These are phyloP conservation scores for Scopus umbretta DNA, from an alignment of 2,113 vertebrate genomes.

Conservation along the genomic window DNA sequence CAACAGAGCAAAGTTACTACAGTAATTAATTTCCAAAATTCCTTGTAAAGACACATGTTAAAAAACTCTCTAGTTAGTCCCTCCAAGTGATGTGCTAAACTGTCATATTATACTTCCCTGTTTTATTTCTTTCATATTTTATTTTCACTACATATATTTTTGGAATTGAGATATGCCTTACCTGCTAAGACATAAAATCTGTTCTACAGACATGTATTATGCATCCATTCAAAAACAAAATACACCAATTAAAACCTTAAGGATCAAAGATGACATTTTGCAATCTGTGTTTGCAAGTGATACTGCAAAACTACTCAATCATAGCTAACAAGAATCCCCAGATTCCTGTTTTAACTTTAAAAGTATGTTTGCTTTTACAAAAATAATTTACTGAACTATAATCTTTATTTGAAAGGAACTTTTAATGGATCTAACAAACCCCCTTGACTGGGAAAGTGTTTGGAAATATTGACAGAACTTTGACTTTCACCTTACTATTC, in stretches of 20 bases:
- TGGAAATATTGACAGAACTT: background rate
- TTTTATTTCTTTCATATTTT: background rate
- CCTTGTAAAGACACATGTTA: background rate
- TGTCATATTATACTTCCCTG: background rate
- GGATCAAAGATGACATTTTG: background rate
- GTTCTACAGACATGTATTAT: background rate
- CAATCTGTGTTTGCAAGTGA: background rate
- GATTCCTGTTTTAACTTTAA: background rate
- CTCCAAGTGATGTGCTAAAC: background rate
- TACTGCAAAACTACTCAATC: background rate
- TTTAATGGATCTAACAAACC: background rate
- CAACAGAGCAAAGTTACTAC: background rate
- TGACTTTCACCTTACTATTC: background rate
- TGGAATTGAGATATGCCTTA: background rate
- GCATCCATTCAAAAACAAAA: background rate
- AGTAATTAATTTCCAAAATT: slow-evolving; percentile 6
- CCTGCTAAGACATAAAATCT: background rate
- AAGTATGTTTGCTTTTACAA: background rate
- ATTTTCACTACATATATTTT: too few species aligned
- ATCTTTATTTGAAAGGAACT: background rate
- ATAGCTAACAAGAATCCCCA: background rate
- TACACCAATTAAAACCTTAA: background rate
- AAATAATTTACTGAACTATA: background rate
- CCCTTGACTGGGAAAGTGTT: background rate
- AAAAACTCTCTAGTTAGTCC: background rate